These are phyloP conservation scores for Phrynocephalus versicolor DNA, from an alignment of 2,113 vertebrate genomes.

Conservation along the genomic window DNA sequence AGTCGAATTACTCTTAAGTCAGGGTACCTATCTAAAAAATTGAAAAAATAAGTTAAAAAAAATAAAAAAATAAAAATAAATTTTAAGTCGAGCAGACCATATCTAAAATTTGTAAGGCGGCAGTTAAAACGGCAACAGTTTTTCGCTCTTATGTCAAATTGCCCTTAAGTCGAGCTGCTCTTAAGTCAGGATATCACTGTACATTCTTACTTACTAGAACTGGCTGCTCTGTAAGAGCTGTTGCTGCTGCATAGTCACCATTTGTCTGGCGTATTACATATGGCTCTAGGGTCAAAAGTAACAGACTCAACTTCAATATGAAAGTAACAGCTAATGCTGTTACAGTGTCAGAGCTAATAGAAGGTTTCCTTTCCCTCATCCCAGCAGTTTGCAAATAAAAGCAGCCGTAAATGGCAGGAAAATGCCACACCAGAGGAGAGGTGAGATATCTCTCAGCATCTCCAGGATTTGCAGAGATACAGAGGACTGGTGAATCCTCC, in stretches of 20 bases:
- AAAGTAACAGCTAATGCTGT: background rate
- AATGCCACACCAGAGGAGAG: background rate
- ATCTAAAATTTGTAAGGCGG: no score
- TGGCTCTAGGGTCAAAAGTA: background rate
- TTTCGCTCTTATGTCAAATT: no score
- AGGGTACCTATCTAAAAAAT: no score
- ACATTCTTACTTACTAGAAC: no score
- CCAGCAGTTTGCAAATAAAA: background rate
- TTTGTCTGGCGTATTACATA: no score
- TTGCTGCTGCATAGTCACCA: background rate
- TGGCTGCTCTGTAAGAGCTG: background rate
- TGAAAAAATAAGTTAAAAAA: no score
- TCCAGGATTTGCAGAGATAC: background rate
- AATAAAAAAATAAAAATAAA: background rate
- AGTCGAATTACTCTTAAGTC: no score
- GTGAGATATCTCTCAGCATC: background rate
- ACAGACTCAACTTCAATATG: background rate
- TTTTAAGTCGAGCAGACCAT: no score
- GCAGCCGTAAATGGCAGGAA: background rate
- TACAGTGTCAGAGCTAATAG: background rate
- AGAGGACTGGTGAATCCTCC: background rate
- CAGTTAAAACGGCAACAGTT: no score
- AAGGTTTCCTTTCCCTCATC: background rate
- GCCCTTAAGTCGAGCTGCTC: no score
- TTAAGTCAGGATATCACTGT: no score